These are phyloP conservation scores for Sceloporus undulatus DNA, from an alignment of 2,113 vertebrate genomes.

Conservation along the genomic window DNA sequence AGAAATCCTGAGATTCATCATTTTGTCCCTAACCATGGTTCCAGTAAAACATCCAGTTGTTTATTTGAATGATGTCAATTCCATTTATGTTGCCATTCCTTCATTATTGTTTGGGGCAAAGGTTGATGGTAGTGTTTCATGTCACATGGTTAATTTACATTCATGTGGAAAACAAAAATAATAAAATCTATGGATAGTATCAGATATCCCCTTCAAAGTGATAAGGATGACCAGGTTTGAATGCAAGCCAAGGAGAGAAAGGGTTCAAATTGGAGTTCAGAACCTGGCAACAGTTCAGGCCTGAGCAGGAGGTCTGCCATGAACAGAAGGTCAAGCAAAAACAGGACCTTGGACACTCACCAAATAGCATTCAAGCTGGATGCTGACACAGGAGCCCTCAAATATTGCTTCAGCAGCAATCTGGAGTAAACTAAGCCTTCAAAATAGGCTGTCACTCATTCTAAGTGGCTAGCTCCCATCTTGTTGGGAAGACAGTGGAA, in stretches of 20 bases:
- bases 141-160: background rate
- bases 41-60: background rate
- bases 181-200: background rate
- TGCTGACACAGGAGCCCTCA: too few relatives aligned
- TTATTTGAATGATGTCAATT: background rate
- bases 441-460: background rate
- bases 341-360: background rate
- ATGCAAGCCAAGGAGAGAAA: background rate
- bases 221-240: background rate
- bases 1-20: background rate
- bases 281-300: background rate
- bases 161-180: background rate
- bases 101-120: background rate
- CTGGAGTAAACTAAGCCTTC: background rate
- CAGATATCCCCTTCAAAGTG: background rate
- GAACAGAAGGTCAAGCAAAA: background rate
- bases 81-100: background rate
- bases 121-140: background rate
- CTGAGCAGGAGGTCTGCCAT: background rate
- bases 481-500: too few relatives aligned
- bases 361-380: background rate
- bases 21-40: background rate
- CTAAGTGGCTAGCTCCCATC: background rate
- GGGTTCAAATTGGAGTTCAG: background rate
- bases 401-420: background rate